These are phyloP conservation scores for Drosophila neocordata DNA, from an alignment of 1,140 invertebrate genomes.

Conservation along the genomic window DNA sequence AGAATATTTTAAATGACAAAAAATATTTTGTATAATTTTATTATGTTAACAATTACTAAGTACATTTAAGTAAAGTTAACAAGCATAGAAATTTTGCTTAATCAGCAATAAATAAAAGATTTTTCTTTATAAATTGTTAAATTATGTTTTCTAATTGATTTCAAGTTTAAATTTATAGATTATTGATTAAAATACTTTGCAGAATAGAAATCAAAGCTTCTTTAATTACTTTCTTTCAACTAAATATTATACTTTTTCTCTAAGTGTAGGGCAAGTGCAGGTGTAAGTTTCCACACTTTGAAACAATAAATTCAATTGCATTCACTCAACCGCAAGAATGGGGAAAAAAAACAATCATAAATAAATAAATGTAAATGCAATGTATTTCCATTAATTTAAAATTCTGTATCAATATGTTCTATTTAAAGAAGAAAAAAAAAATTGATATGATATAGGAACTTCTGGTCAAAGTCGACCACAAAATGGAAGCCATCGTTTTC, in stretches of 20 bases:
- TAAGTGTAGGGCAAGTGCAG: conserved; percentile 1
- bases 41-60: too few species aligned
- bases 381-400: conserved; percentile 1
- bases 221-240: too few species aligned
- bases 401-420: neutral
- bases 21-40: too few species aligned
- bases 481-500: neutral
- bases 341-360: conserved; percentile 48
- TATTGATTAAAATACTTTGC: too few species aligned
- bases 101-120: too few species aligned
- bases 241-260: neutral
- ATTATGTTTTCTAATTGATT: too few species aligned
- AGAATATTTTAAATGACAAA: too few species aligned
- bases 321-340: conserved; percentile 43
- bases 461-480: conserved; percentile 5
- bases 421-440: neutral
- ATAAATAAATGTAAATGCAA: conserved; percentile 20
- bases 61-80: too few species aligned
- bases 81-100: too few species aligned
- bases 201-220: too few species aligned
- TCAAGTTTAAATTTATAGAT: too few species aligned
- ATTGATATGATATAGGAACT: neutral
- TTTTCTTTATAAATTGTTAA: too few species aligned
- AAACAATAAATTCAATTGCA: conserved; percentile 23
- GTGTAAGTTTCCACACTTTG: conserved; percentile 1